Percentiles rank a stretch among this genome's conserved stretches.
These are phyloP conservation scores for Echeneis naucrates DNA, from an alignment of 2,797 vertebrate genomes.

Conservation along the genomic window DNA sequence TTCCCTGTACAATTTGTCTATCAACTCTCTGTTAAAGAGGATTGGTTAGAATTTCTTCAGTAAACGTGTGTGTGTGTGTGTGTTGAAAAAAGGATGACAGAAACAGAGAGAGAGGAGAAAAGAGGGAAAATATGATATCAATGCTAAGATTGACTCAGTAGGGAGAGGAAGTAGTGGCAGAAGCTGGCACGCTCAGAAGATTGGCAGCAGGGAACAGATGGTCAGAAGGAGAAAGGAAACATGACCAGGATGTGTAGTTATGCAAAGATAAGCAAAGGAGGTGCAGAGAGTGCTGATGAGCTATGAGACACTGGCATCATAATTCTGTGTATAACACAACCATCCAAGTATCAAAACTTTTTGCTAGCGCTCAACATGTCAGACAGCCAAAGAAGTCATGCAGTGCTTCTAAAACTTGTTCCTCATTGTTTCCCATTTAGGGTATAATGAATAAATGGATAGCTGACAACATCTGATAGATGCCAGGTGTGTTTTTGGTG, in stretches of 20 bases:
- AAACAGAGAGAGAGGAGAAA: conserved; percentile 29
- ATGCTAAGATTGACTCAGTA: conserved; percentile 68
- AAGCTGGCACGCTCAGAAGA: conserved; percentile 78
- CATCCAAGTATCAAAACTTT: conserved; percentile 60
- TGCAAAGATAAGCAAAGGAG: conserved; percentile 80
- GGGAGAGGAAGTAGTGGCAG: conserved; percentile 71
- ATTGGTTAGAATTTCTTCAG: not conserved
- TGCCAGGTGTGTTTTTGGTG: conserved; percentile 37
- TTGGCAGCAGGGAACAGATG: conserved; percentile 86
- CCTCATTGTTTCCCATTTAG: conserved; percentile 25
- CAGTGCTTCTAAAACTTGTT: conserved; percentile 12
- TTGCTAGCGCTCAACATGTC: conserved; percentile 9
- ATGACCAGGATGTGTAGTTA: conserved; percentile 82
- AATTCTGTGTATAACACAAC: conserved; percentile 57
- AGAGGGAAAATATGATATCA: conserved; percentile 68
- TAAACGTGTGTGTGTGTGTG: not conserved
- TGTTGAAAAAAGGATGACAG: conserved; percentile 9
- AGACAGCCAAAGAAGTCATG: conserved; percentile 35
- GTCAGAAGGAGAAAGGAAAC: conserved; percentile 83
- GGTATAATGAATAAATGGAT: conserved; percentile 13
- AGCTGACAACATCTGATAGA: conserved; percentile 6
- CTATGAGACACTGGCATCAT: conserved; percentile 67
- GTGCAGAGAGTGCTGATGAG: conserved; percentile 78
- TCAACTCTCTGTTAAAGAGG: not conserved
- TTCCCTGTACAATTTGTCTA: too few relatives aligned